Evolutionary conservation across 2,113 vertebrate species (phyloP).

Genomic region (Nerophis ophidion): DNA sequence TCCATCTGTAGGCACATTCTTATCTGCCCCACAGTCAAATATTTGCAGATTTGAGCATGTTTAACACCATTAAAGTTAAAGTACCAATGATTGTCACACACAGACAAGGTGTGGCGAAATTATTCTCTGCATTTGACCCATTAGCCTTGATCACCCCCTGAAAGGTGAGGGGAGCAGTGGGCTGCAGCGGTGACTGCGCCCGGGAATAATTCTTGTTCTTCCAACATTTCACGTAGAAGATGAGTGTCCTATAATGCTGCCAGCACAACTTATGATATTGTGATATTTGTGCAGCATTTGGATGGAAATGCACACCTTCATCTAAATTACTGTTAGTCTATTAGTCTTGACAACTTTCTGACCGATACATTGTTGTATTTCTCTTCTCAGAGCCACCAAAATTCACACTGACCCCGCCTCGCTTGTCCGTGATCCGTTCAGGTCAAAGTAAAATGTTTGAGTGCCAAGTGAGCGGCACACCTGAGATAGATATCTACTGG

Average conservation of each 20-base stretch:
- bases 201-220: too few species aligned
- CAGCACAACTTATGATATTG: not conserved
- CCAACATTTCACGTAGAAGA: not conserved
- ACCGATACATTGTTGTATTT: slow-evolving; percentile 12
- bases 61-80: too few species aligned
- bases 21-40: too few species aligned
- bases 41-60: too few species aligned
- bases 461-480: slow-evolving; percentile 89
- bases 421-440: slow-evolving; percentile 80
- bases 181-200: too few species aligned
- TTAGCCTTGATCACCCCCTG: too few species aligned
- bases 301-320: slow-evolving; percentile 11
- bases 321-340: not conserved
- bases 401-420: slow-evolving; percentile 85
- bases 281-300: slow-evolving; percentile 6
- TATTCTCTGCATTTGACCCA: too few species aligned
- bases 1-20: slow-evolving; percentile 15
- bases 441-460: slow-evolving; percentile 86
- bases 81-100: too few species aligned
- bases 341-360: not conserved
- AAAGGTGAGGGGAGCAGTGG: too few species aligned
- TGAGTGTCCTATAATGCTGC: not conserved
- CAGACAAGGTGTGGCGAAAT: too few species aligned
- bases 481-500: slow-evolving; percentile 89
- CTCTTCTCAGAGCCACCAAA: slow-evolving; percentile 83